A percentile compares a stretch with the other conserved stretches of the same genome.
phyloP scores from a whole-genome alignment of 2,888 invertebrate genomes.

The Pharmacophagus antenor region DNA sequence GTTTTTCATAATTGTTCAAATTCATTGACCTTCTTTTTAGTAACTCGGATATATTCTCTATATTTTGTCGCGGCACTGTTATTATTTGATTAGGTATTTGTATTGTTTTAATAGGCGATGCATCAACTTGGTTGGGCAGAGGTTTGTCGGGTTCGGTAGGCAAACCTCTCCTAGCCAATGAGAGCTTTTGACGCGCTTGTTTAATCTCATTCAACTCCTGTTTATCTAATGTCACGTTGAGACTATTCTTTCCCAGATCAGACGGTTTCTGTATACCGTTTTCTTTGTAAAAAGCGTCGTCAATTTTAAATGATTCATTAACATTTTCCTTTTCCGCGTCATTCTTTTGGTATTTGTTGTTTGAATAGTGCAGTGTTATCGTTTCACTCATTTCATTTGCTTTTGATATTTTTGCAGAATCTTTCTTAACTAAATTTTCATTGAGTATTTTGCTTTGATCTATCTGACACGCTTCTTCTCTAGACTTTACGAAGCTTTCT shows the following conservation, averaged over 20 bases:
- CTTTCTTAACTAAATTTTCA: slow-evolving; percentile 64
- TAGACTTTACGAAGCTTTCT: slow-evolving; percentile 68
- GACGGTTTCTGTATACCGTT: slow-evolving; percentile 58
- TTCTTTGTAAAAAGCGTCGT: slow-evolving; percentile 70
- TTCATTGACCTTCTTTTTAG: slow-evolving; percentile 60
- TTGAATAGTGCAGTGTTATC: slow-evolving; percentile 67
- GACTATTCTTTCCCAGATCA: slow-evolving; percentile 55
- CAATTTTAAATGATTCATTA: slow-evolving; percentile 58
- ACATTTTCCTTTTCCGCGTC: slow-evolving; percentile 72
- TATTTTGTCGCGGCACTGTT: slow-evolving; percentile 65
- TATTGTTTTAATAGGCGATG: slow-evolving; percentile 61
- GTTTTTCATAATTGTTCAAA: slow-evolving; percentile 52
- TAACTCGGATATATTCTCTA: slow-evolving; percentile 70
- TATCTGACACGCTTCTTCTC: slow-evolving; percentile 68
- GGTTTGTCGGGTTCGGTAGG: slow-evolving; percentile 59
- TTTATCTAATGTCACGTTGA: slow-evolving; percentile 70
- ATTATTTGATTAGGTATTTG: slow-evolving; percentile 71
- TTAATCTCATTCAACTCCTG: slow-evolving; percentile 74
- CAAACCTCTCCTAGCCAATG: slow-evolving; percentile 64
- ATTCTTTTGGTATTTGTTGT: slow-evolving; percentile 60
- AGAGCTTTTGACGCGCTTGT: slow-evolving; percentile 71
- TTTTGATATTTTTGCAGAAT: slow-evolving; percentile 47
- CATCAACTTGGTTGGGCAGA: slow-evolving; percentile 50
- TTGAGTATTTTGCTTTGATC: slow-evolving; percentile 64
- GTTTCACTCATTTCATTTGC: slow-evolving; percentile 62